These are phyloP conservation scores for Gyrodactylus salaris DNA, from an alignment of 1,140 invertebrate genomes.

Conservation along the genomic window DNA sequence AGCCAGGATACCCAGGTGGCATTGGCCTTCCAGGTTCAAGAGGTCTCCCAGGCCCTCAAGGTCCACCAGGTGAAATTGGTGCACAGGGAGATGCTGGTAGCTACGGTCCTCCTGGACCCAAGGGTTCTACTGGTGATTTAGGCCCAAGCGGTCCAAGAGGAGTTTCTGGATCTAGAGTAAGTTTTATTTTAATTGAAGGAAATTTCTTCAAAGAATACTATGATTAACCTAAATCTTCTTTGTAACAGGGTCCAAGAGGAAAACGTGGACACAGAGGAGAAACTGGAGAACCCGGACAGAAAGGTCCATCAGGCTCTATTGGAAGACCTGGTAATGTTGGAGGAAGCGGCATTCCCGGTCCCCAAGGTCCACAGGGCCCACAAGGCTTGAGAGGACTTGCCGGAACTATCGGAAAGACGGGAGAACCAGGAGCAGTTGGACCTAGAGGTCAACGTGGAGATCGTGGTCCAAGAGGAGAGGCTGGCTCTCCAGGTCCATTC, in stretches of 20 bases:
- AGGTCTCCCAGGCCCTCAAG: slow-evolving; percentile 9
- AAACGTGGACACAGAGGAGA: neutral
- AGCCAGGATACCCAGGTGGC: neutral
- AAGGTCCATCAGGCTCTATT: neutral
- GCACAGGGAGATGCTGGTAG: slow-evolving; percentile 9
- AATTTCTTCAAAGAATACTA: neutral
- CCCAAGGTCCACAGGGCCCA: neutral
- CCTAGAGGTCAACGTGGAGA: slow-evolving; percentile 5
- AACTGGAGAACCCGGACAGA: neutral
- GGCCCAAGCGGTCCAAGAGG: slow-evolving; percentile 2
- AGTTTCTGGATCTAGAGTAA: neutral
- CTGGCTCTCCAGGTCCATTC: neutral
- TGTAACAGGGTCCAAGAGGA: neutral
- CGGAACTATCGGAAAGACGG: slow-evolving; percentile 24
- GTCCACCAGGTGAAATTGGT: slow-evolving; percentile 6
- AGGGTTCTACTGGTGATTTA: slow-evolving; percentile 15
- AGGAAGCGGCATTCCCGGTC: neutral
- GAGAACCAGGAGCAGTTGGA: slow-evolving; percentile 12
- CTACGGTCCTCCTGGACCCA: slow-evolving; percentile 21
- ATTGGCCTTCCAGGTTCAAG: slow-evolving; percentile 6
- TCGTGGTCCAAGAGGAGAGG: neutral
- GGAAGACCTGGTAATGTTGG: slow-evolving; percentile 1
- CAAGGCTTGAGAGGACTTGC: slow-evolving; percentile 9
- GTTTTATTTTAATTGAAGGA: neutral
- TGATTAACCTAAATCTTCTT: no score